A percentile compares a stretch with the other conserved stretches of the same genome.
These are phyloP conservation scores for Oceanodroma tethys DNA, from an alignment of 2,113 vertebrate species.

Conservation along the genomic window DNA sequence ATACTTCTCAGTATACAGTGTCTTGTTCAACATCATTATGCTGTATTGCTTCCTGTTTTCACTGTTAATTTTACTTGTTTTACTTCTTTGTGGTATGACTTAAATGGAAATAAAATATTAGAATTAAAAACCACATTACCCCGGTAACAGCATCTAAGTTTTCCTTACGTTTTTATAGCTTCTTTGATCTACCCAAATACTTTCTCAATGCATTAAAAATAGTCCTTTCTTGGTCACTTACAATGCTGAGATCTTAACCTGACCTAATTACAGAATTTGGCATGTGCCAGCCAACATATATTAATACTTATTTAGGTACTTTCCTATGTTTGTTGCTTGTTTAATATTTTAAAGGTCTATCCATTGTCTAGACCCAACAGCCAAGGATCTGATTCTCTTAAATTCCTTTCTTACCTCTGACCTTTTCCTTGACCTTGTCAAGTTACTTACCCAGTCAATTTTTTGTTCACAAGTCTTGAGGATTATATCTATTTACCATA, in stretches of 20 bases:
- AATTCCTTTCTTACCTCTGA: not conserved
- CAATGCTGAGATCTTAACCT: not conserved
- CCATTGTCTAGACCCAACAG: not conserved
- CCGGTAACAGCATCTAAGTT: not conserved
- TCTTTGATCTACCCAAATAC: not conserved
- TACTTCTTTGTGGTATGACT: not conserved
- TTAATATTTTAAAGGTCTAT: not conserved
- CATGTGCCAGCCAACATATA: not conserved
- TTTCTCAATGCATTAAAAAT: not conserved
- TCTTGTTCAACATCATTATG: not conserved
- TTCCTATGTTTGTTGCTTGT: not conserved
- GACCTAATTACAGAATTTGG: not conserved
- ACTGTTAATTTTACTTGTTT: not conserved
- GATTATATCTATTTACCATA: not conserved
- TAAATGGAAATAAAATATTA: not conserved
- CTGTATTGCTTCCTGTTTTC: not conserved
- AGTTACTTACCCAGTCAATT: not conserved
- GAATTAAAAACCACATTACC: not conserved
- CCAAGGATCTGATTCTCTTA: not conserved
- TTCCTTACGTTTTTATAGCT: not conserved
- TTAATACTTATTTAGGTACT: not conserved
- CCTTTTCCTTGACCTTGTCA: not conserved
- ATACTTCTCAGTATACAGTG: not conserved
- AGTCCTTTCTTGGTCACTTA: not conserved
- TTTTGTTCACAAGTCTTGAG: not conserved